Percentiles rank a stretch among this genome's conserved stretches.
phyloP scores from a whole-genome alignment of 2,888 invertebrate genomes.

The Ametastegia equiseti region DNA sequence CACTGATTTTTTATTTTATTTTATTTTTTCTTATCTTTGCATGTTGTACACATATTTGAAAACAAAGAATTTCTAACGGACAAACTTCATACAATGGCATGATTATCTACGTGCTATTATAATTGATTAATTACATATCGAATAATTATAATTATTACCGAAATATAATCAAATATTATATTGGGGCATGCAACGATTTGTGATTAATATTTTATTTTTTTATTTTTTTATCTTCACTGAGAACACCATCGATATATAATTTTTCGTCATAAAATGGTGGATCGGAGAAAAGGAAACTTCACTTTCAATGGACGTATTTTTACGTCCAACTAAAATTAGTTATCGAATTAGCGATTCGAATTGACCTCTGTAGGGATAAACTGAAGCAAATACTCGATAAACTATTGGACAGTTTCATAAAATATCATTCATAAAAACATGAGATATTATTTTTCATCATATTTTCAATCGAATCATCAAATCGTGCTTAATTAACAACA shows the following conservation, averaged over 20 bases:
- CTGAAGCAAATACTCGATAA: conserved; percentile 32
- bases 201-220: background rate
- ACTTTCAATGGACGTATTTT: too few relatives aligned
- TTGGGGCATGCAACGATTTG: conserved; percentile 20
- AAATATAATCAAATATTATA: background rate
- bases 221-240: background rate
- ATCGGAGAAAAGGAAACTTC: background rate
- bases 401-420: background rate
- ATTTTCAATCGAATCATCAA: background rate
- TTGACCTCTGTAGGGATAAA: conserved; percentile 17
- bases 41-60: too few relatives aligned
- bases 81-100: background rate
- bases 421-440: background rate
- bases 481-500: background rate
- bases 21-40: too few relatives aligned
- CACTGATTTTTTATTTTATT: too few relatives aligned
- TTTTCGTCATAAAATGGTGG: background rate
- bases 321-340: background rate
- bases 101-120: background rate
- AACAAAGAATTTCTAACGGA: background rate
- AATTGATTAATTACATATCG: background rate
- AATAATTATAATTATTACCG: background rate
- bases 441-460: background rate
- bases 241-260: background rate
- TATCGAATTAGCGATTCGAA: background rate